These are phyloP conservation scores for Ochropacha duplaris DNA, from an alignment of 2,888 invertebrate genomes.

Conservation along the genomic window DNA sequence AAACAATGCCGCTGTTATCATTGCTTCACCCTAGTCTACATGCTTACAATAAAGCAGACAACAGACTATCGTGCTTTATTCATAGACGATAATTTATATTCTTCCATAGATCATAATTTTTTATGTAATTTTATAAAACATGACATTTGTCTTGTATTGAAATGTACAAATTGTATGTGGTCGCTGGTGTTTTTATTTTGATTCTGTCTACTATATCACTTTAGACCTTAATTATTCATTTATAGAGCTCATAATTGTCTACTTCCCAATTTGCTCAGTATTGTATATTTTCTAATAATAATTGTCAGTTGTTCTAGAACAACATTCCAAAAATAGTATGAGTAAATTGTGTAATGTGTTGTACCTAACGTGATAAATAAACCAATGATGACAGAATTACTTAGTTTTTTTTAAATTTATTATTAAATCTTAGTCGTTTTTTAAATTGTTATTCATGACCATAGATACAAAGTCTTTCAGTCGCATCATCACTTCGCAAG, in stretches of 20 bases:
- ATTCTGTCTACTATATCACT: not conserved
- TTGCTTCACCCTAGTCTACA: not conserved
- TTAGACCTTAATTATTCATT: not conserved
- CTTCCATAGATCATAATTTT: not conserved
- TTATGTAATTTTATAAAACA: not conserved
- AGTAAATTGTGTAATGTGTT: slow-evolving; percentile 35
- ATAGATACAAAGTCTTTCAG: too few relatives aligned
- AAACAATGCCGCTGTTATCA: not conserved
- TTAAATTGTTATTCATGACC: too few relatives aligned
- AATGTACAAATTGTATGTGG: not conserved
- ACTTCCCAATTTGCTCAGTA: slow-evolving; percentile 36
- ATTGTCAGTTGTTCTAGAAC: slow-evolving; percentile 39
- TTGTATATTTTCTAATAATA: slow-evolving; percentile 24
- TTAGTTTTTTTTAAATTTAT: slow-evolving; percentile 9
- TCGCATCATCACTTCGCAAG: too few relatives aligned
- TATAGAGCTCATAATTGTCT: slow-evolving; percentile 3
- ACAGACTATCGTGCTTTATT: not conserved
- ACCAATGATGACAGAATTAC: slow-evolving; percentile 58
- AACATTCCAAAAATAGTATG: slow-evolving; percentile 48
- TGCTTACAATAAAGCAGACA: not conserved
- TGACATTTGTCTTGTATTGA: not conserved
- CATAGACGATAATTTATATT: not conserved
- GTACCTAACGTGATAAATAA: slow-evolving; percentile 65
- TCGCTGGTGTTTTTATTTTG: not conserved
- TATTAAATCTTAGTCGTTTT: not conserved